A percentile compares a stretch with the other conserved stretches of the same genome.
Evolutionary conservation across 2,888 invertebrate species (phyloP).

Genomic region (Thumatha senex): DNA sequence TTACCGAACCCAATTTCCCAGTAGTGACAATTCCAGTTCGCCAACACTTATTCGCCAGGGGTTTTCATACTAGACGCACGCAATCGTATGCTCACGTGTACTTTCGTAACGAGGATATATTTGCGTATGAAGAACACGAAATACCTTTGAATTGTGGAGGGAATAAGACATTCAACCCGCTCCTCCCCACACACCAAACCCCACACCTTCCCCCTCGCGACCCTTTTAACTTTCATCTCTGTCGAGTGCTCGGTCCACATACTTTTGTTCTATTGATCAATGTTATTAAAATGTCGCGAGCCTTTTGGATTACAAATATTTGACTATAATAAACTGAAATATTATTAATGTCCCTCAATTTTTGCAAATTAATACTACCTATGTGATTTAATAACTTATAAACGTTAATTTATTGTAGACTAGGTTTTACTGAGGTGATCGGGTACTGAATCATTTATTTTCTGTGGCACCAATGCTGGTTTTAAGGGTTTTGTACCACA

Average conservation of each 20-base stretch:
- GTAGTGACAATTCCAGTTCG: conserved; percentile 68
- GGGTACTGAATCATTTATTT: no score
- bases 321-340: conserved; percentile 69
- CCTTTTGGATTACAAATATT: conserved; percentile 77
- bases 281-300: conserved; percentile 83
- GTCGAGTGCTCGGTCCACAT: conserved; percentile 84
- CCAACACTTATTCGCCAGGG: conserved; percentile 55
- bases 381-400: not conserved
- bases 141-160: conserved; percentile 84
- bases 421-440: not conserved
- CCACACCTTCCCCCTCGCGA: conserved; percentile 58
- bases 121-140: conserved; percentile 84
- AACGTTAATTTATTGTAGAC: not conserved
- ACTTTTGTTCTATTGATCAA: conserved; percentile 84
- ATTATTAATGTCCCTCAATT: conserved; percentile 30
- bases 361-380: conserved; percentile 5
- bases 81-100: conserved; percentile 81
- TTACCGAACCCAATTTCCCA: conserved; percentile 73
- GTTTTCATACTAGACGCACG: conserved; percentile 69
- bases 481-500: no score
- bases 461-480: no score
- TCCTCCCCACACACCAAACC: conserved; percentile 54
- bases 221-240: conserved; percentile 84
- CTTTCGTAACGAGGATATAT: conserved; percentile 82
- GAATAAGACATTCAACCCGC: conserved; percentile 83